These are phyloP conservation scores for Drosophila macrospina DNA, from an alignment of 2,888 invertebrate species.

Conservation along the genomic window DNA sequence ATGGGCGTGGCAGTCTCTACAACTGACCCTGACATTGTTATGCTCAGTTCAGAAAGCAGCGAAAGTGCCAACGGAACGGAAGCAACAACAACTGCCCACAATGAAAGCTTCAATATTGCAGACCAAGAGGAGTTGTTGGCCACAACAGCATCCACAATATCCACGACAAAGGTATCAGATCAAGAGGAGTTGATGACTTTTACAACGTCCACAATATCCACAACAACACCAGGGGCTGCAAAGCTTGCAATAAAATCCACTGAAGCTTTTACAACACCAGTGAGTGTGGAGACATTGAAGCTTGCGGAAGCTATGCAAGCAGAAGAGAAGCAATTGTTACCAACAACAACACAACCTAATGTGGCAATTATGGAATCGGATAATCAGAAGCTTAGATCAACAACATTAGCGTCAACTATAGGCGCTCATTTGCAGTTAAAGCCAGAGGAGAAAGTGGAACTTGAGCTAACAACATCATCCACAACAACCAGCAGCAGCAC, in stretches of 20 bases:
- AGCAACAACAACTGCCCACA: slow-evolving; percentile 1
- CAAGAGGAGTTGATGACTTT: too few relatives aligned
- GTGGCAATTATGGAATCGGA: not conserved
- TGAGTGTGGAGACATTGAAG: slow-evolving; percentile 2
- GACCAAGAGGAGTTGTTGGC: not conserved
- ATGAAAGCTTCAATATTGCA: not conserved
- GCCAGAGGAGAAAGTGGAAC: not conserved
- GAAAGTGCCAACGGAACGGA: slow-evolving; percentile 53
- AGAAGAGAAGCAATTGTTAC: not conserved
- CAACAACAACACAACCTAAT: not conserved
- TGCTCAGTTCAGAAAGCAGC: slow-evolving; percentile 30
- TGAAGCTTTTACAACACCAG: not conserved
- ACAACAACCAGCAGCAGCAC: slow-evolving; percentile 1
- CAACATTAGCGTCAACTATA: not conserved
- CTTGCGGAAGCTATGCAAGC: not conserved
- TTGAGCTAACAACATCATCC: not conserved
- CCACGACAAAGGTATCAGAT: slow-evolving; percentile 2
- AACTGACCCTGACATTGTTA: slow-evolving; percentile 75
- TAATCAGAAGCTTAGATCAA: not conserved
- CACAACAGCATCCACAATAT: slow-evolving; percentile 3
- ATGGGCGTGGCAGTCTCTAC: slow-evolving; percentile 40
- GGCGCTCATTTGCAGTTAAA: slow-evolving; percentile 1
- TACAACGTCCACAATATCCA: not conserved
- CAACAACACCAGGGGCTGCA: slow-evolving; percentile 10
- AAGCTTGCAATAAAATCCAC: not conserved